phyloP scores from a whole-genome alignment of 1,140 invertebrate species.

The Ceratina japonica region DNA sequence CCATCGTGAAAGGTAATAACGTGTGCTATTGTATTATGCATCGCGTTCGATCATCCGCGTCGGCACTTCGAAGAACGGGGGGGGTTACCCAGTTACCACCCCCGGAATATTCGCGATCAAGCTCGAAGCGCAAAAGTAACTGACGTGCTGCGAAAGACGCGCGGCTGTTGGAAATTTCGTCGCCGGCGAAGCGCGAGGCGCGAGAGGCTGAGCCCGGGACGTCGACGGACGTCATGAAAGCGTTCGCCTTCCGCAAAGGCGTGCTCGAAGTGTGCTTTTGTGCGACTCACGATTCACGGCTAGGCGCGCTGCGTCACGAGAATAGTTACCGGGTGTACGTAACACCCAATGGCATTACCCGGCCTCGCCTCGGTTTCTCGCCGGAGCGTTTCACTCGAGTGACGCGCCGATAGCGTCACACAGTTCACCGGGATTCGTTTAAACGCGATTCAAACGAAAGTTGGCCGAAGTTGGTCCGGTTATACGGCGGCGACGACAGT shows the following conservation, averaged over 20 bases:
- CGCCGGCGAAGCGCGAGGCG: not conserved
- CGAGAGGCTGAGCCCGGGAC: not conserved
- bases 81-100: too few species aligned
- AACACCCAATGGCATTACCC: conserved; percentile 50
- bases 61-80: not conserved
- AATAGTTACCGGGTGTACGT: conserved; percentile 42
- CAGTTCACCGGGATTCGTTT: conserved; percentile 60
- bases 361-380: conserved; percentile 15
- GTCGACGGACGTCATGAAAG: conserved; percentile 31
- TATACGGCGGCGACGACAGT: conserved; percentile 32
- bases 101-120: not conserved
- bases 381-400: conserved; percentile 46
- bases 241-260: conserved; percentile 37
- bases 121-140: not conserved
- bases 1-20: conserved; percentile 35
- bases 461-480: conserved; percentile 56
- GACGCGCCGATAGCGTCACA: conserved; percentile 62
- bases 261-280: conserved; percentile 50
- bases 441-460: conserved; percentile 61
- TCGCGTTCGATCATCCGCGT: not conserved
- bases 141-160: conserved; percentile 5
- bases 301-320: conserved; percentile 1
- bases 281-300: conserved; percentile 41
- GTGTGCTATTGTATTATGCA: conserved; percentile 26
- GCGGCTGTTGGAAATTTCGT: conserved; percentile 18